These are phyloP conservation scores for Selenia dentaria DNA, from an alignment of 2,888 invertebrate genomes.

Conservation along the genomic window DNA sequence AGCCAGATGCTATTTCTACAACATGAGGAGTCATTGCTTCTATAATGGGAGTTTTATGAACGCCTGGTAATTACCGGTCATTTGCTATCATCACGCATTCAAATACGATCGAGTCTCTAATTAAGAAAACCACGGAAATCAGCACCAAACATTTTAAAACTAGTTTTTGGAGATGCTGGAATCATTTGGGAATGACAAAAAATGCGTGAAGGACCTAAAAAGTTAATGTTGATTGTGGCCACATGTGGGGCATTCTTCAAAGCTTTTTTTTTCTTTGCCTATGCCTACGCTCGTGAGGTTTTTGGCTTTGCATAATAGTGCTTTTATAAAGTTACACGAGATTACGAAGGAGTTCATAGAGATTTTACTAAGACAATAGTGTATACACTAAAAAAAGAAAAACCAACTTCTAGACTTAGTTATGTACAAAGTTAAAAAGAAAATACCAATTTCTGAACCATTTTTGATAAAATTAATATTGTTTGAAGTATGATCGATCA, in stretches of 20 bases:
- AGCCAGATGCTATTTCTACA: conserved; percentile 14
- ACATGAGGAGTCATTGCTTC: conserved; percentile 13
- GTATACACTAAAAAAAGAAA: no score
- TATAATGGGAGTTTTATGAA: conserved; percentile 15
- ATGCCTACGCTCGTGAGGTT: no score
- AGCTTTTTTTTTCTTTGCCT: not conserved
- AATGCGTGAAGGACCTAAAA: conserved; percentile 27
- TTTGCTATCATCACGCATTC: conserved; percentile 12
- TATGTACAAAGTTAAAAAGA: no score
- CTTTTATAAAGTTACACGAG: no score
- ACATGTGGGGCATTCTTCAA: conserved; percentile 42
- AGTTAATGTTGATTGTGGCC: conserved; percentile 46
- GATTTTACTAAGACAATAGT: no score
- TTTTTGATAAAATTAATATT: no score
- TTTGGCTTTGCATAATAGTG: no score
- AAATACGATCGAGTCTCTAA: conserved; percentile 18
- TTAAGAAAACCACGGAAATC: conserved; percentile 12
- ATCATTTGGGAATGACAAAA: not conserved
- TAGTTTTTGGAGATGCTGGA: conserved; percentile 2
- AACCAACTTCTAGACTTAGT: no score
- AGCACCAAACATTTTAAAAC: conserved; percentile 1
- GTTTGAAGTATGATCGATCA: no score
- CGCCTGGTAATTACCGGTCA: conserved; percentile 13
- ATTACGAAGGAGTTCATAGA: no score
- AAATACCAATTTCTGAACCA: no score